Conservation (phyloP, 1,140 invertebrate species). For the Zophobas morio region DNA sequence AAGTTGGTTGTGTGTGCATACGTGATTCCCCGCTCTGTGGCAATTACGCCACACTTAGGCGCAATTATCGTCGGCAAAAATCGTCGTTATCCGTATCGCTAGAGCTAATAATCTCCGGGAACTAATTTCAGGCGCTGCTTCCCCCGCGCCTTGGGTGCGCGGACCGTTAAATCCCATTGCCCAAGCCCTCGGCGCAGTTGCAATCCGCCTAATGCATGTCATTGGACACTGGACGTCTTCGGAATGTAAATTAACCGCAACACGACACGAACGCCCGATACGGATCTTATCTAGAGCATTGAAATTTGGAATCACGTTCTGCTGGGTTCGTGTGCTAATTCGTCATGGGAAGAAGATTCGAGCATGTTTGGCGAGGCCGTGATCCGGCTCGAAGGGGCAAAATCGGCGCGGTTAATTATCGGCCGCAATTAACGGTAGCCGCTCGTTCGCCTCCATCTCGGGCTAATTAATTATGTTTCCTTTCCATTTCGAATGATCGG, state of each 20-base stretch:
- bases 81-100: too few relatives aligned
- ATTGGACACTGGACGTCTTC: background rate
- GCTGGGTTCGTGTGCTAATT: constrained; percentile 43
- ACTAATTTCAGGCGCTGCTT: too few relatives aligned
- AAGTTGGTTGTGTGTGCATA: too few relatives aligned
- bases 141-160: too few relatives aligned
- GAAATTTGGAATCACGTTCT: constrained; percentile 50
- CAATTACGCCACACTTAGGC: too few relatives aligned
- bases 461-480: constrained; percentile 21
- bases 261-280: background rate
- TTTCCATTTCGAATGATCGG: constrained; percentile 32
- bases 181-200: background rate
- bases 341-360: constrained; percentile 47
- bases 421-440: constrained; percentile 19
- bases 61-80: too few relatives aligned
- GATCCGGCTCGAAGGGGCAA: too few relatives aligned
- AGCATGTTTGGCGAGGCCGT: background rate
- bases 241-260: constrained; percentile 7
- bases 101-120: too few relatives aligned
- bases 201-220: background rate
- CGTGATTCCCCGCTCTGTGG: too few relatives aligned
- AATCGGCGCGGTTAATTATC: constrained; percentile 8
- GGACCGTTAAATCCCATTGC: too few relatives aligned
- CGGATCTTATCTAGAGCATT: constrained; percentile 19
- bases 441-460: background rate